Conservation (phyloP, 2,797 vertebrate genomes). For the Poeciliopsis presidionis region DNA sequence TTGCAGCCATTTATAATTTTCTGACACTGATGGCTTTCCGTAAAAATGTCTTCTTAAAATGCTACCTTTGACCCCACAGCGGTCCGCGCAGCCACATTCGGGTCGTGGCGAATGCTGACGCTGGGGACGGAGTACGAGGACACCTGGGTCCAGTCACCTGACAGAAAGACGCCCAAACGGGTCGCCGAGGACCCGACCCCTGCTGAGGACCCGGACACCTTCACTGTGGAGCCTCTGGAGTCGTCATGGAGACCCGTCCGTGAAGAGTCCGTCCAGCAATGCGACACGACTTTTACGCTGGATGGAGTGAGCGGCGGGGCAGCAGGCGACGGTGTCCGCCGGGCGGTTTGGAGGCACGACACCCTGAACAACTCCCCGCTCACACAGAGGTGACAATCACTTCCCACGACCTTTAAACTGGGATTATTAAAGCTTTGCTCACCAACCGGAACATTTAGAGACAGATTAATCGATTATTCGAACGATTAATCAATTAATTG, state of each 20-base stretch:
- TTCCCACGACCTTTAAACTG: background rate
- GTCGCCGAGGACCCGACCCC: background rate
- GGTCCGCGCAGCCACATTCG: slow-evolving; percentile 69
- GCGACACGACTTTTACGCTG: slow-evolving; percentile 52
- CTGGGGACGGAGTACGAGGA: slow-evolving; percentile 73
- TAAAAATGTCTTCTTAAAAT: background rate
- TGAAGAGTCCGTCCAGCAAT: slow-evolving; percentile 9
- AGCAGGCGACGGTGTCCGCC: slow-evolving; percentile 27
- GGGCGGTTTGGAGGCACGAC: slow-evolving; percentile 69
- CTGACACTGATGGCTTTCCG: background rate
- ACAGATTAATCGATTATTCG: background rate
- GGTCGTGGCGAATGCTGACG: slow-evolving; percentile 81
- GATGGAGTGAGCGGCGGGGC: slow-evolving; percentile 14
- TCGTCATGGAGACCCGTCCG: background rate
- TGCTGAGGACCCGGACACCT: background rate
- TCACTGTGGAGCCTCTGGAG: background rate
- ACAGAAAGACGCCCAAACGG: background rate
- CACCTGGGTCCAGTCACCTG: slow-evolving; percentile 70
- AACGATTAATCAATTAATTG: too few species aligned
- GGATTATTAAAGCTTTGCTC: background rate
- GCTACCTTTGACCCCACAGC: slow-evolving; percentile 47
- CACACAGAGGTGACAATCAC: slow-evolving; percentile 56
- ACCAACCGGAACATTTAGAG: background rate
- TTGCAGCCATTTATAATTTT: background rate
- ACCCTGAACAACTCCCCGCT: slow-evolving; percentile 29